These are phyloP conservation scores for Linepithema humile DNA, from an alignment of 1,140 invertebrate genomes.

Conservation along the genomic window DNA sequence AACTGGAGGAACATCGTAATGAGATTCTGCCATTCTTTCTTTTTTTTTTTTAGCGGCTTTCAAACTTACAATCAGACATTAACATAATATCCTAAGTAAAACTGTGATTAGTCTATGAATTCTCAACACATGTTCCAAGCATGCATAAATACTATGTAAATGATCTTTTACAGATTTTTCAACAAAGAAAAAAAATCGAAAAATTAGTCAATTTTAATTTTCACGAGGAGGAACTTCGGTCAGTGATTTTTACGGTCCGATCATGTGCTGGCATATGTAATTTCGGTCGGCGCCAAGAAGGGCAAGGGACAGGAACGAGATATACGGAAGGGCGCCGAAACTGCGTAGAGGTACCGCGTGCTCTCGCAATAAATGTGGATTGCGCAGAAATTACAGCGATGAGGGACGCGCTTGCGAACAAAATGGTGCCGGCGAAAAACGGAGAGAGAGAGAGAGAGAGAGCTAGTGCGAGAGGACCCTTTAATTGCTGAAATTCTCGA, in stretches of 20 bases:
- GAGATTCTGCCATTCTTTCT: background rate
- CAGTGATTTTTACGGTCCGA: constrained; percentile 35
- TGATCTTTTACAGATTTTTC: background rate
- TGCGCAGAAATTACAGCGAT: constrained; percentile 59
- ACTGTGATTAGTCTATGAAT: background rate
- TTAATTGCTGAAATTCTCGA: constrained; percentile 70
- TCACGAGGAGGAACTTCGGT: background rate
- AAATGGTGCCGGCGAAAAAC: constrained; percentile 40
- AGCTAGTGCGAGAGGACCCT: constrained; percentile 43
- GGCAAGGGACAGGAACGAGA: background rate
- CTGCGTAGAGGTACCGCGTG: constrained; percentile 27
- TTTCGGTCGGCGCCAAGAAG: background rate
- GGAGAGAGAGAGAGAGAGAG: background rate
- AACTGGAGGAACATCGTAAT: background rate
- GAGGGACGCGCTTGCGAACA: constrained; percentile 27
- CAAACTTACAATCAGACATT: background rate
- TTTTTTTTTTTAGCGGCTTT: background rate
- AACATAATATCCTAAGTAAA: background rate
- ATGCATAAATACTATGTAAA: too few relatives aligned
- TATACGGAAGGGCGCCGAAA: constrained; percentile 39
- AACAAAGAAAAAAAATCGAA: too few relatives aligned
- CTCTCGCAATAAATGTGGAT: constrained; percentile 65
- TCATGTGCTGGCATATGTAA: constrained; percentile 31
- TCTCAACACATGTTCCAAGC: background rate
- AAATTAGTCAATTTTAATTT: constrained; percentile 44